Evolutionary conservation across 2,113 vertebrate species (phyloP), one percentile per base, ranked within the genome.

Genomic region (Diphyllodes magnificus): DNA sequence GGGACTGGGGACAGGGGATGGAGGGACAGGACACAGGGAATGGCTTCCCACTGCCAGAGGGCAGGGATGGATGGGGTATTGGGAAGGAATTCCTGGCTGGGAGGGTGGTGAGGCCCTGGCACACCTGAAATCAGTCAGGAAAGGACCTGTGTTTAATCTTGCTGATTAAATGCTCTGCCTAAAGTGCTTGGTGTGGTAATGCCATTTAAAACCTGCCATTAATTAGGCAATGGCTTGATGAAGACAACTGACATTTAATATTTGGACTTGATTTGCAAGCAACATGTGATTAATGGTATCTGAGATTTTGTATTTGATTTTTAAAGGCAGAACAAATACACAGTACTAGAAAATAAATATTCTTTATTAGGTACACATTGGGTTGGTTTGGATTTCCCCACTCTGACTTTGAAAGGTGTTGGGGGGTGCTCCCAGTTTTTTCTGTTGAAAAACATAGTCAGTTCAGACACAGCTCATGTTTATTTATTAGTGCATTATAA

Each of bases 11-110:
- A 65, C 33, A 30, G 30, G 76, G 72, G 5, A 5, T 25, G 61
- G 77, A 80, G 40, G 13, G 50, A 30, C 9, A n/a, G 33, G 71
- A 31, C 31, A 7, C 27, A 11, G 35, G 71, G 25, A 76, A 50
- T 31, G 63, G 44, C 37, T 75, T n/a, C 11, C 44, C 44, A 20
- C 7, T 40, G 82, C n/a, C 40, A 54, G 40, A 30, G 59, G 23
- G 60, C 16, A 14, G 61, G 2, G 2, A 0, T 24, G 0, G 44
- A 13, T 25, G 14, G 47, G 39, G 28, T 69, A 6, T 16, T 19
- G 45, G 37, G 37, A 10, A 61, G 54, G 37, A 53, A 33, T 45
- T 61, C 15, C 6, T 21, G 2, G 0, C 31, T 33, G 17, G 3
- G 37, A 51, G 45, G 49, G 27, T 7, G 15, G 6, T 0, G 47